These are phyloP conservation scores for Helicoverpa armigera DNA, from an alignment of 1,140 invertebrate species.

Conservation along the genomic window DNA sequence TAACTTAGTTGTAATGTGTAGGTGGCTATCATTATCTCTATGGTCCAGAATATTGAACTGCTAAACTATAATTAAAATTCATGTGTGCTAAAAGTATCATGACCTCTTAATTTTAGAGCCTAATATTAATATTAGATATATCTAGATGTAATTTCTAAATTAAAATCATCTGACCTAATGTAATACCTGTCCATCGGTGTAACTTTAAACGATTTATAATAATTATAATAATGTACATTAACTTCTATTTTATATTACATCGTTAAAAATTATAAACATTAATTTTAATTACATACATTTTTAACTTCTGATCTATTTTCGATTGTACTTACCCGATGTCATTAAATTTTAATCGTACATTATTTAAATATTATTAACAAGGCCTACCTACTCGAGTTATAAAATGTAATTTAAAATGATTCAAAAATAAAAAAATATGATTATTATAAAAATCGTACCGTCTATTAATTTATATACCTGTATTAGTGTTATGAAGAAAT, in stretches of 20 bases:
- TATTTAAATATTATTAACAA: constrained; percentile 71
- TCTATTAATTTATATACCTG: constrained; percentile 51
- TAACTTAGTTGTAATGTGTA: constrained; percentile 60
- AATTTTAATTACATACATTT: constrained; percentile 77
- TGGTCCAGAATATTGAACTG: constrained; percentile 57
- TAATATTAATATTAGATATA: constrained; percentile 67
- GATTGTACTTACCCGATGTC: constrained; percentile 74
- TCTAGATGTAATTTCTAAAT: constrained; percentile 60
- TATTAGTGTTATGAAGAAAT: constrained; percentile 23
- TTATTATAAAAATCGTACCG: constrained; percentile 65
- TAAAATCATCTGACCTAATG: constrained; percentile 58
- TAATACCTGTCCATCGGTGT: constrained; percentile 55
- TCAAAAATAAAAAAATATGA: constrained; percentile 72
- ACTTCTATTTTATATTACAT: constrained; percentile 73
- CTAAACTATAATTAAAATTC: constrained; percentile 56
- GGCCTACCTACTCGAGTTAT: constrained; percentile 68
- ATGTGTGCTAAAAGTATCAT: constrained; percentile 60
- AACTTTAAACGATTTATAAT: constrained; percentile 62
- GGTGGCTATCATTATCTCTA: constrained; percentile 58
- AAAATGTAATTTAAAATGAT: constrained; percentile 73
- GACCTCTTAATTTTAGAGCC: constrained; percentile 75
- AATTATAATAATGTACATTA: constrained; percentile 69
- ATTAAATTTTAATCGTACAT: constrained; percentile 74
- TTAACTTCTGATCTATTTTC: constrained; percentile 68
- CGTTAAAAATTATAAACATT: constrained; percentile 68